Base-by-base conservation (phyloP, 2,797 vertebrate species). In the Diplodus puntazzo region DNA sequence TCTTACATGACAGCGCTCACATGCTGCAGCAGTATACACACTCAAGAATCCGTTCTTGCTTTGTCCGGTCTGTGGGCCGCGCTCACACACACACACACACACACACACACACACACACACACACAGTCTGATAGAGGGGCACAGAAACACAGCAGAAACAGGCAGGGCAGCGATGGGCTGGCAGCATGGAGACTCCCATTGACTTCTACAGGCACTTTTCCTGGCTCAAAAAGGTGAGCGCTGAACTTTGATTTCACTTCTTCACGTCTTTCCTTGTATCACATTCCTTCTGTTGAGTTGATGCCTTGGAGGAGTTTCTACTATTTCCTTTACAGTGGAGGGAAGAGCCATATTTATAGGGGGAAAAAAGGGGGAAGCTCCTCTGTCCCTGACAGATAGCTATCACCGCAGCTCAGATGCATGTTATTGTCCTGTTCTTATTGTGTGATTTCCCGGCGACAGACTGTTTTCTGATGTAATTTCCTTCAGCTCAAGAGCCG, bases 131-230 rank as follows among this genome's bases (percentile, higher is more conserved):
- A 62, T 0, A 52, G 45, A 60, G 52, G 54, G 21, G 0, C 48
- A 81, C 55, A 48, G 2, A 60, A 54, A 59, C 69, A 65, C 62
- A 80, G 63, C 50, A 60, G 46, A 52, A 58, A 9, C 5, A 66
- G 69, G 73, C 69, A 30, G 52, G 93, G 96, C 95, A 95, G 96
- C 95, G 87, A 97, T 97, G 97, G 97, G 95, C 95, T 91, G 95
- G 88, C 93, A 97, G 94, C 92, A 98, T 98, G 98, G 98, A 98
- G 92, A 92, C 96, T 95, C 95, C 97, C 92, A 97, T 98, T 95
- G 97, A 98, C 96, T 95, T 98, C 94, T 97, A 98, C 96, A 97
- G 95, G 90, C 97, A 98, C 94, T 98, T 99, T 93, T 94, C 96
- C 59, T 99, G 97, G 98, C 97, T 98, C 62, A 97, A 95, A 91